A percentile compares a stretch with the other conserved stretches of the same genome.
Conservation (phyloP, 1,140 invertebrate species). For the Sitophilus oryzae region DNA sequence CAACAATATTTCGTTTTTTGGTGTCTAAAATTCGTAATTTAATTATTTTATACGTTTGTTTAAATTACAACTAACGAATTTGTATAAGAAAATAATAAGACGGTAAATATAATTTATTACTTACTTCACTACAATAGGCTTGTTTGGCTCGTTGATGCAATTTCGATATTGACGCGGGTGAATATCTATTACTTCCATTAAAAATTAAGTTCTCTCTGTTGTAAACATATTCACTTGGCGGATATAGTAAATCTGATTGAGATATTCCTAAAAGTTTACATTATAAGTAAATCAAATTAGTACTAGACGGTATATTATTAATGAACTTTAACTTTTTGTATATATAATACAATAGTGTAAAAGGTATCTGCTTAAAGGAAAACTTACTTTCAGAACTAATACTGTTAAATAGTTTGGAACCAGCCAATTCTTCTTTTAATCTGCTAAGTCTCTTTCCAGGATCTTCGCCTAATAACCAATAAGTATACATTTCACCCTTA, state of each 20-base stretch:
- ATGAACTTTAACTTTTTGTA: no score
- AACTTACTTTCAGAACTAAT: conserved; percentile 40
- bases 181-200: conserved; percentile 7
- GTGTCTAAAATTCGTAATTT: no score
- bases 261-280: conserved; percentile 39
- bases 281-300: no score
- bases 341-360: conserved; percentile 5
- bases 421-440: conserved; percentile 38
- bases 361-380: conserved; percentile 2
- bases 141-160: conserved; percentile 37
- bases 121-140: conserved; percentile 35
- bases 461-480: conserved; percentile 67
- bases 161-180: conserved; percentile 23
- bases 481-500: conserved; percentile 68
- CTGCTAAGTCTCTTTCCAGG: conserved; percentile 35
- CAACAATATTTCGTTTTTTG: no score
- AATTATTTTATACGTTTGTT: no score
- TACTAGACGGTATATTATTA: no score
- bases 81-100: no score
- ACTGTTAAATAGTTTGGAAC: conserved; percentile 39
- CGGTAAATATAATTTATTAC: no score
- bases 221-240: conserved; percentile 23
- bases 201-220: conserved; percentile 6
- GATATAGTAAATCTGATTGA: conserved; percentile 38
- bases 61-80: no score